A percentile compares a stretch with the other conserved stretches of the same genome.
Evolutionary conservation across 2,797 vertebrate species (phyloP).

Genomic region (Anomalospiza imberbis): DNA sequence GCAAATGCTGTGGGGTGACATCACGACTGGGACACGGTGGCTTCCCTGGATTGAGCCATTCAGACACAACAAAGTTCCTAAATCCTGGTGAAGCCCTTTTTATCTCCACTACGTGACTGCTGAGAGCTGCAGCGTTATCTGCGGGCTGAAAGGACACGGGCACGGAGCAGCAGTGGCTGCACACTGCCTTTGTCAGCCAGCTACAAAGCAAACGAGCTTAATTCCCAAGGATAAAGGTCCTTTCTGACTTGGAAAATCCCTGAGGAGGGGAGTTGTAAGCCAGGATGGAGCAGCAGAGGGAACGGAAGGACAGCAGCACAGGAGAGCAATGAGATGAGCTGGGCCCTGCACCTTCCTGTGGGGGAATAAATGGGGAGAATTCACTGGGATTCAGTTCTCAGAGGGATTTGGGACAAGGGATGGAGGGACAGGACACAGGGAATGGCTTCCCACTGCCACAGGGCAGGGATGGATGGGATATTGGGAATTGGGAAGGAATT

Average conservation of each 20-base stretch:
- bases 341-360: background rate
- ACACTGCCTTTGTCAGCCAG: background rate
- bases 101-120: background rate
- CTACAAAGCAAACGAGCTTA: background rate
- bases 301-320: background rate
- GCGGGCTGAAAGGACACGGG: background rate
- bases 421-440: background rate
- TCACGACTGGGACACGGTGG: background rate
- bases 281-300: background rate
- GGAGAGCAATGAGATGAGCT: rapidly evolving
- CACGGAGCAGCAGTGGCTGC: background rate
- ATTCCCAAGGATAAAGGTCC: background rate
- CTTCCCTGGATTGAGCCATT: background rate
- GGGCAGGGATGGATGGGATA: background rate
- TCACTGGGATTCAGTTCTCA: background rate
- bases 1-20: background rate
- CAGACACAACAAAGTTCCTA: conserved; percentile 4
- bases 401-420: background rate
- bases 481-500: background rate
- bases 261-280: background rate
- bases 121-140: background rate
- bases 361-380: background rate
- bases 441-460: background rate
- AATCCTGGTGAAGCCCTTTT: background rate
- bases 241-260: background rate